A percentile compares a stretch with the other conserved stretches of the same genome.
Evolutionary conservation across 2,797 vertebrate species (phyloP).

Genomic region (Vultur gryphus): DNA sequence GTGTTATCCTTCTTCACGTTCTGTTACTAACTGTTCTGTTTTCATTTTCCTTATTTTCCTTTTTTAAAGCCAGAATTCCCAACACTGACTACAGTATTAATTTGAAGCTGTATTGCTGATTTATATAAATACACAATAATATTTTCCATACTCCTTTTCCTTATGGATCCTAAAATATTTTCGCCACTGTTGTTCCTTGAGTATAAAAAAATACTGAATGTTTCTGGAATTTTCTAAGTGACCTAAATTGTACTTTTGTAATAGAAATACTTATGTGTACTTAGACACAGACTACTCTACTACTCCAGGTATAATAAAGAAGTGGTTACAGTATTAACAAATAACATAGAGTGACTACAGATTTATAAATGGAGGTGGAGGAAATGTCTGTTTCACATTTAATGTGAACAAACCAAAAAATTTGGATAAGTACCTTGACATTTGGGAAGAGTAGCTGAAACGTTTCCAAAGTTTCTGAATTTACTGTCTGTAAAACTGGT

Average conservation of each 20-base stretch:
- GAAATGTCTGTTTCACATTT: conserved; percentile 27
- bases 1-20: not conserved
- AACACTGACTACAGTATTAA: not conserved
- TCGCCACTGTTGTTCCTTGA: not conserved
- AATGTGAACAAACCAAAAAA: not conserved
- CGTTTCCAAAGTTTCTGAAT: not conserved
- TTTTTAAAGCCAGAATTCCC: not conserved
- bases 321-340: not conserved
- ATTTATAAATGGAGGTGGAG: conserved; percentile 16
- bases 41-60: not conserved
- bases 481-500: not conserved
- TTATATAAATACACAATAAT: not conserved
- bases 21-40: not conserved
- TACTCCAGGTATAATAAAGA: not conserved
- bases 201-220: not conserved
- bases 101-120: not conserved
- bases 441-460: conserved; percentile 25
- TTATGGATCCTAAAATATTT: not conserved
- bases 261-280: not conserved
- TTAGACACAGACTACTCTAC: not conserved
- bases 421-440: not conserved
- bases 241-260: not conserved
- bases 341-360: not conserved
- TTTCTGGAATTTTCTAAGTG: not conserved
- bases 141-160: not conserved